Conservation (phyloP, 1,140 invertebrate genomes). For the Manduca sexta region DNA sequence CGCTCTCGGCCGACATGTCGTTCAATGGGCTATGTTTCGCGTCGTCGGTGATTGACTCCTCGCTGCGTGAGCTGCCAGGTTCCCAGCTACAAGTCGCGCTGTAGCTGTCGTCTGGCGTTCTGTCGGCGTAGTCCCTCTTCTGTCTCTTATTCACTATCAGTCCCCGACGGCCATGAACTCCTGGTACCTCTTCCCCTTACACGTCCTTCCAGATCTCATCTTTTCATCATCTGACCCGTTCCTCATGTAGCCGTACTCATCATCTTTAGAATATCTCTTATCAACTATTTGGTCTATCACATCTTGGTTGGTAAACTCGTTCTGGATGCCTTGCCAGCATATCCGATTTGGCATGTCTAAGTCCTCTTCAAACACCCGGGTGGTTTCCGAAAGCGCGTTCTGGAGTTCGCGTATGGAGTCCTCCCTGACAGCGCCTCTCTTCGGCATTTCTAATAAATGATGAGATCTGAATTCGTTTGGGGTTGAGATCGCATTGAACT, state of each 20-base stretch:
- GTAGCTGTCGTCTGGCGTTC: slow-evolving; percentile 49
- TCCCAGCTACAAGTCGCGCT: slow-evolving; percentile 63
- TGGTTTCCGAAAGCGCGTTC: slow-evolving; percentile 66
- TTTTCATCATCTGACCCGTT: slow-evolving; percentile 60
- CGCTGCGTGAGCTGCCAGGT: slow-evolving; percentile 30
- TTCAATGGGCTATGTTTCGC: slow-evolving; percentile 24
- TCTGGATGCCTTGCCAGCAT: slow-evolving; percentile 31
- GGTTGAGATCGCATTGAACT: slow-evolving; percentile 55
- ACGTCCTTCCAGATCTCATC: slow-evolving; percentile 74
- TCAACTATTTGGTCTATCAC: slow-evolving; percentile 74
- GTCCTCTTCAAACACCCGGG: slow-evolving; percentile 57
- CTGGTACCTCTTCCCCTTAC: slow-evolving; percentile 90
- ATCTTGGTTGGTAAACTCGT: slow-evolving; percentile 70
- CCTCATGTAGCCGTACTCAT: slow-evolving; percentile 43
- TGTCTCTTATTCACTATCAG: slow-evolving; percentile 74
- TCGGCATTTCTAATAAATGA: slow-evolving; percentile 28
- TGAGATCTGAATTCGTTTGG: slow-evolving; percentile 59
- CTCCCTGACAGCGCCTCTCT: slow-evolving; percentile 31
- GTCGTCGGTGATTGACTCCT: slow-evolving; percentile 39
- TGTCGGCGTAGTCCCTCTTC: slow-evolving; percentile 67
- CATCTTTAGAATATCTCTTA: slow-evolving; percentile 59
- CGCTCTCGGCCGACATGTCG: slow-evolving; percentile 39
- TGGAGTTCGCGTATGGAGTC: slow-evolving; percentile 60
- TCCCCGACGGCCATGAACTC: slow-evolving; percentile 84
- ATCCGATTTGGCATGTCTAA: slow-evolving; percentile 41